Percentiles rank a stretch among this genome's conserved stretches.
phyloP scores from a whole-genome alignment of 37 sponge, comb jelly and placozoan genomes.

The Chondrosia reniformis region DNA sequence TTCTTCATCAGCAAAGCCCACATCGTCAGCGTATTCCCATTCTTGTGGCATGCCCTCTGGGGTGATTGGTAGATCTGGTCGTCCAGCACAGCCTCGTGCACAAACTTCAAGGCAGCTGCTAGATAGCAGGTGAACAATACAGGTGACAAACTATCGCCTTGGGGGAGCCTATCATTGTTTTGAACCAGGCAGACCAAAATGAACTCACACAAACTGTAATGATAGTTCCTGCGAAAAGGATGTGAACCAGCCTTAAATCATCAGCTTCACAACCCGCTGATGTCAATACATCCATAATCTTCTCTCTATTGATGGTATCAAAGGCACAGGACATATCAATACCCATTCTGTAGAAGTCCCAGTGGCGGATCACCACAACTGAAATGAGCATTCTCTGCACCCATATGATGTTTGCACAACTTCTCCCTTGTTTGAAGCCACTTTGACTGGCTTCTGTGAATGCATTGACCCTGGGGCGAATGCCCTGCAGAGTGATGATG shows the following conservation, averaged over 20 bases:
- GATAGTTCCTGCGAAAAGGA: neutral
- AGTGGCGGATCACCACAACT: slow-evolving; percentile 12
- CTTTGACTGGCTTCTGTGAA: slow-evolving; percentile 18
- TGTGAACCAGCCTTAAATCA: slow-evolving; percentile 9
- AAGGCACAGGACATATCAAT: slow-evolving; percentile 40
- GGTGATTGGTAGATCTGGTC: slow-evolving; percentile 12
- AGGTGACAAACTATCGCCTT: slow-evolving; percentile 24
- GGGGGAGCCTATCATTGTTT: slow-evolving; percentile 13
- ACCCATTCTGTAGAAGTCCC: slow-evolving; percentile 32
- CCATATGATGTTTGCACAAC: slow-evolving; percentile 24
- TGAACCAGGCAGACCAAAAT: neutral
- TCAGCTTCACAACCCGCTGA: slow-evolving; percentile 25
- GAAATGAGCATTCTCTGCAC: slow-evolving; percentile 22
- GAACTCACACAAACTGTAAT: neutral
- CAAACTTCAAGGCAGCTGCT: slow-evolving; percentile 19
- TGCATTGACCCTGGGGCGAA: neutral
- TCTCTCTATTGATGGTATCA: slow-evolving; percentile 28
- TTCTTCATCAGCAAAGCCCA: slow-evolving; percentile 24
- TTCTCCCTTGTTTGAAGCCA: slow-evolving; percentile 14
- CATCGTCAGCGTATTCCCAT: slow-evolving; percentile 42
- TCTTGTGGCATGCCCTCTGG: slow-evolving; percentile 5
- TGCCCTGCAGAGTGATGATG: slow-evolving; percentile 11
- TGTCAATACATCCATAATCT: neutral
- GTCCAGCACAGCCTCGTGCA: neutral
- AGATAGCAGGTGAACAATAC: slow-evolving; percentile 24